These are phyloP conservation scores for Vanessa tameamea DNA, from an alignment of 1,140 invertebrate species.

Conservation along the genomic window DNA sequence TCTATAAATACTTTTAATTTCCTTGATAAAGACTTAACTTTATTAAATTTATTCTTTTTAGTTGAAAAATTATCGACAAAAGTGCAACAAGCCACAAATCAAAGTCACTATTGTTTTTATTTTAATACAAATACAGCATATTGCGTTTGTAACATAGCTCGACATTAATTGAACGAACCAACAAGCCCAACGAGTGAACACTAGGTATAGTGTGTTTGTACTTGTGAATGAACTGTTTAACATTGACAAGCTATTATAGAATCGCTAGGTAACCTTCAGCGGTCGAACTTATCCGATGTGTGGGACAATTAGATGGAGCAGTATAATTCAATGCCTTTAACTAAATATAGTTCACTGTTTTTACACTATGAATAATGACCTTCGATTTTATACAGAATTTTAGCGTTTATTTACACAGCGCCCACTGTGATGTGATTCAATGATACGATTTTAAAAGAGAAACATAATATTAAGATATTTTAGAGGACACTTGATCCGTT, in stretches of 20 bases:
- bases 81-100: too few relatives aligned
- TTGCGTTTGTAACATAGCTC: too few relatives aligned
- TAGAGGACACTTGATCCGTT: background rate
- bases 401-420: slow-evolving; percentile 30
- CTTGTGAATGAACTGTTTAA: slow-evolving; percentile 48
- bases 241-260: slow-evolving; percentile 38
- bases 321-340: slow-evolving; percentile 5
- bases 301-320: slow-evolving; percentile 8
- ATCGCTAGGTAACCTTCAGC: slow-evolving; percentile 31
- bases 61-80: too few relatives aligned
- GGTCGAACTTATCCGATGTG: slow-evolving; percentile 17
- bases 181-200: background rate
- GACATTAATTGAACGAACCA: slow-evolving; percentile 8
- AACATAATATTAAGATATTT: background rate
- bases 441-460: background rate
- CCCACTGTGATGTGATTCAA: slow-evolving; percentile 27
- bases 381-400: slow-evolving; percentile 25
- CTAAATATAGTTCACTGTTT: slow-evolving; percentile 18
- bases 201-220: background rate
- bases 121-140: too few relatives aligned
- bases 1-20: too few relatives aligned
- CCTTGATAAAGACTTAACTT: too few relatives aligned
- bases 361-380: slow-evolving; percentile 18
- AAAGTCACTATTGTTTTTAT: too few relatives aligned
- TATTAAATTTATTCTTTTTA: too few relatives aligned